Evolutionary conservation across 2,113 vertebrate species (phyloP).

Genomic region (Opisthocomus hoazin): DNA sequence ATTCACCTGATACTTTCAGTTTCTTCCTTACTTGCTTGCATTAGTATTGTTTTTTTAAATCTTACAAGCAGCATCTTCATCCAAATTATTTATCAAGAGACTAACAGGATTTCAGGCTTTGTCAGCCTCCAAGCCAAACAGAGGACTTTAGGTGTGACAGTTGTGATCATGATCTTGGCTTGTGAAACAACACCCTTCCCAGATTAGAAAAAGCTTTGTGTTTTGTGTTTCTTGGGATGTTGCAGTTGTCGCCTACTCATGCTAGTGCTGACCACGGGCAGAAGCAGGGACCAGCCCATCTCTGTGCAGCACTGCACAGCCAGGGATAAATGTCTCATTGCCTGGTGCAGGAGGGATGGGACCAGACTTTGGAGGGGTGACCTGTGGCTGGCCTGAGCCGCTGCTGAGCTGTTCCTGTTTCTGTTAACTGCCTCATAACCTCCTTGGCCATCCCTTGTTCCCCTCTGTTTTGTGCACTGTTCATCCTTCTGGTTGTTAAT

Average conservation of each 20-base stretch:
- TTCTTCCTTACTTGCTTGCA: background rate
- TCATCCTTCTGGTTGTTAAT: background rate
- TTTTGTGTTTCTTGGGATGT: background rate
- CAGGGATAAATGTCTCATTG: background rate
- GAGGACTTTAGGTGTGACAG: background rate
- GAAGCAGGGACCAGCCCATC: background rate
- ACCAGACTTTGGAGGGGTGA: fast-evolving
- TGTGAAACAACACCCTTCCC: background rate
- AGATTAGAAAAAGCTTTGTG: background rate
- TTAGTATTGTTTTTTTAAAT: background rate
- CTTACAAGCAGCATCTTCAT: background rate
- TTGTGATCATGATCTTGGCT: background rate
- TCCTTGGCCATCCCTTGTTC: background rate
- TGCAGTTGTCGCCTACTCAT: background rate
- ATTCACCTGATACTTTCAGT: background rate
- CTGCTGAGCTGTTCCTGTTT: background rate
- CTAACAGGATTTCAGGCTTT: background rate
- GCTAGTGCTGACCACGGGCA: background rate
- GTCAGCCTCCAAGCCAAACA: background rate
- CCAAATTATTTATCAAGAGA: background rate
- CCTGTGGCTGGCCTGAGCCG: background rate
- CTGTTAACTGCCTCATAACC: background rate
- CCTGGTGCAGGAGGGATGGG: background rate
- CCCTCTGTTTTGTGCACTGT: background rate
- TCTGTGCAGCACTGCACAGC: background rate